phyloP scores from a whole-genome alignment of 2,113 vertebrate genomes.

The Hoplias malabaricus region DNA sequence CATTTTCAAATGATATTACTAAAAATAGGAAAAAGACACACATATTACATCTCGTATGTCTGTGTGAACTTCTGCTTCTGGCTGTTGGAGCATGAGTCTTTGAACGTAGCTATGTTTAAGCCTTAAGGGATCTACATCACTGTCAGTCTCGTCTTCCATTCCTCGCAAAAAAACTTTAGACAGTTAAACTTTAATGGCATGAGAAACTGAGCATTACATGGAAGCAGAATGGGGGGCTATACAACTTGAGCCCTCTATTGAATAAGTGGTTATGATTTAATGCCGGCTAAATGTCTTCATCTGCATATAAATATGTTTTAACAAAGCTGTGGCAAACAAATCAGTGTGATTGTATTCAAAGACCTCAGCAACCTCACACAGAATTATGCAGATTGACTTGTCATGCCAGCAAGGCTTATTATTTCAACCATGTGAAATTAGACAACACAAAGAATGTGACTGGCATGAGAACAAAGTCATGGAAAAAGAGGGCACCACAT shows the following conservation, averaged over 20 bases:
- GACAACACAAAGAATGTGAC: slow-evolving; percentile 5
- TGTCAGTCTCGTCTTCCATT: slow-evolving; percentile 55
- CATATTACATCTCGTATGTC: slow-evolving; percentile 29
- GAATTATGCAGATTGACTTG: slow-evolving; percentile 33
- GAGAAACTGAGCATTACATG: slow-evolving; percentile 34
- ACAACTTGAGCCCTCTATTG: slow-evolving; percentile 29
- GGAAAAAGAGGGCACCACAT: background rate
- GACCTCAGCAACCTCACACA: background rate
- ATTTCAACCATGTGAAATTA: slow-evolving; percentile 23
- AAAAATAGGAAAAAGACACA: slow-evolving; percentile 32
- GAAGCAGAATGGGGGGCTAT: slow-evolving; percentile 33
- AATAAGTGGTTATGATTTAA: slow-evolving; percentile 48
- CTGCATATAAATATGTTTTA: slow-evolving; percentile 40
- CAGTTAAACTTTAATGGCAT: slow-evolving; percentile 36
- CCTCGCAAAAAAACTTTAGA: slow-evolving; percentile 28
- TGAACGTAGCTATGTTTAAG: slow-evolving; percentile 38
- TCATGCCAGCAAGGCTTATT: slow-evolving; percentile 15
- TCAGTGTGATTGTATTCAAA: background rate
- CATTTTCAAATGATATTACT: slow-evolving; percentile 31
- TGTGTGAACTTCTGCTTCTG: slow-evolving; percentile 33
- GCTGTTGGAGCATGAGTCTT: slow-evolving; percentile 30
- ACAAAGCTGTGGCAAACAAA: slow-evolving; percentile 16
- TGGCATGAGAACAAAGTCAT: background rate
- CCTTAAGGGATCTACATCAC: slow-evolving; percentile 53
- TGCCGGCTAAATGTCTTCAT: slow-evolving; percentile 55